Conservation (phyloP, 2,888 invertebrate genomes). For the Molanna angustata region DNA sequence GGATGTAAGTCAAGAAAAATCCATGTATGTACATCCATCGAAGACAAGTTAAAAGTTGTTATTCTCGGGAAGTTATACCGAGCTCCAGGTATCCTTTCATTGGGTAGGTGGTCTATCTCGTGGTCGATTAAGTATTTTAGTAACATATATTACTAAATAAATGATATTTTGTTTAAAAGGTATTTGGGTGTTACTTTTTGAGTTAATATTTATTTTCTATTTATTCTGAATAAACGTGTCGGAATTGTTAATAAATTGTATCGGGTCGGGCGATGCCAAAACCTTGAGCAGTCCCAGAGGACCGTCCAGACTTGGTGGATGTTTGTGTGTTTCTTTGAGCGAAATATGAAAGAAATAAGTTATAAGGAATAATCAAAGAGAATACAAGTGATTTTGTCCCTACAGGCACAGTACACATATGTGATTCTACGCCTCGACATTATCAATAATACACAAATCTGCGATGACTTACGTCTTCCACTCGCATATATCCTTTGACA, state of each 20-base stretch:
- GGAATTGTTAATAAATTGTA: no score
- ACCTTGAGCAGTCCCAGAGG: no score
- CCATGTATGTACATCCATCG: no score
- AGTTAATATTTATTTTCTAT: no score
- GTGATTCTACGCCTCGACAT: constrained; percentile 8
- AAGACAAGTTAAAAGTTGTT: no score
- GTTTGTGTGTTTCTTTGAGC: constrained; percentile 14
- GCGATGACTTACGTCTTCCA: constrained; percentile 2
- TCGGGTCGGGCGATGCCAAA: no score
- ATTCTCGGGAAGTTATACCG: no score
- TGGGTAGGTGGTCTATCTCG: no score
- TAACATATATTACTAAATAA: neutral
- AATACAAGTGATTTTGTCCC: constrained; percentile 28
- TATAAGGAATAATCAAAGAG: constrained; percentile 31
- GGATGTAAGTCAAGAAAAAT: no score
- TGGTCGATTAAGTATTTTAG: no score
- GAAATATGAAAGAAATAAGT: constrained; percentile 32
- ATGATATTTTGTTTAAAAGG: neutral
- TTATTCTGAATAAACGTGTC: no score
- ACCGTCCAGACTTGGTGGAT: neutral
- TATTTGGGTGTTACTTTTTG: neutral
- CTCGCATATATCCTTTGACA: neutral
- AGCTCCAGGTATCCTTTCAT: no score
- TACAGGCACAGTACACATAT: constrained; percentile 12
- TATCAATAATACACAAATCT: constrained; percentile 13